A percentile compares a stretch with the other conserved stretches of the same genome.
phyloP scores from a whole-genome alignment of 2,888 invertebrate genomes.

The Pachycephus smyrnensis region DNA sequence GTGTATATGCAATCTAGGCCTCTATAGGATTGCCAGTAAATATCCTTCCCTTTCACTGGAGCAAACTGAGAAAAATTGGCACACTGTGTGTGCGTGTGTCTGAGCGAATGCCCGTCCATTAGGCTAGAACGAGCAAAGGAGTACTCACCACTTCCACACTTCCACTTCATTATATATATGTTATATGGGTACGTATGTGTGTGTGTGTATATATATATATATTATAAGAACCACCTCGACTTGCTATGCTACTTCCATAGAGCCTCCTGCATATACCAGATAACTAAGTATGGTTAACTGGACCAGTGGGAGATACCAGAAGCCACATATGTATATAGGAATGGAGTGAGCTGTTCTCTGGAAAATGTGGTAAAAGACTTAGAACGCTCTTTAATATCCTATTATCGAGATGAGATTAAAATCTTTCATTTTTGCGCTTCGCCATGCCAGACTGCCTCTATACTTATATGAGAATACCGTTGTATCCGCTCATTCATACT shows the following conservation, averaged over 20 bases:
- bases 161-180: not conserved
- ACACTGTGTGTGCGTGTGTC: constrained; percentile 26
- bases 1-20: constrained; percentile 41
- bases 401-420: not conserved
- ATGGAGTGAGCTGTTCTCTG: not conserved
- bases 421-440: not conserved
- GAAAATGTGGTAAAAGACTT: not conserved
- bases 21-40: constrained; percentile 28
- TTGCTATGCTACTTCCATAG: not conserved
- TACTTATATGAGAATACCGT: not conserved
- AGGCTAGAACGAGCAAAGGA: constrained; percentile 43
- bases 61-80: constrained; percentile 42
- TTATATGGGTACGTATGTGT: no score
- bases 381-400: not conserved
- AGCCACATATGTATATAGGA: not conserved
- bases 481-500: constrained; percentile 7
- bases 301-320: not conserved
- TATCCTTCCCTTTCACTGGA: constrained; percentile 56
- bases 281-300: not conserved
- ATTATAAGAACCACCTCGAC: not conserved
- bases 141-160: not conserved
- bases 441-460: not conserved
- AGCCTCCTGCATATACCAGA: not conserved
- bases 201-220: not conserved
- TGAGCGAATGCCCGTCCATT: constrained; percentile 32